Base-by-base conservation (phyloP, 2,113 vertebrate genomes). In the Chloropsis cyanopogon region DNA sequence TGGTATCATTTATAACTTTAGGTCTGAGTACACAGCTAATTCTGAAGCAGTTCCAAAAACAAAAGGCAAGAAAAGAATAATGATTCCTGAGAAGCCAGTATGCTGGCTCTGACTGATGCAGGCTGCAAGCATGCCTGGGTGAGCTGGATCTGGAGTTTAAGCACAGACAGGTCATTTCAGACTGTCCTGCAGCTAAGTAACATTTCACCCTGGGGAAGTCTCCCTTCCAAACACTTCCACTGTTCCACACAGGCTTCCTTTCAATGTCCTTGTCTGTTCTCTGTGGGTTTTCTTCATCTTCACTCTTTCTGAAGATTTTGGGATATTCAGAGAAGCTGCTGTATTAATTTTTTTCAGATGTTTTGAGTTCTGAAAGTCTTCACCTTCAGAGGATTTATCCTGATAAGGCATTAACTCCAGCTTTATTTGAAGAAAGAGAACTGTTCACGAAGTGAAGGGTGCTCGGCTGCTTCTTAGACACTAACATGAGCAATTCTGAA, bases 161-260 rank as follows among this genome's bases (percentile, higher is more conserved):
- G 53, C 52, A 83, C 76, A 73, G 47, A 37, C 50, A 73, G 88
- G 39, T 73, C 21, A 66, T 92, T 83, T 86, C 80, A 73, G 77
- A 66, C 26, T 28, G 63, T n/a, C 63, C 71, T 92, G 82, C 15
- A 85, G 75, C 78, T 92, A 54, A 80, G 54, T 78, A 92, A 86
- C 39, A 59, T 54, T 70, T 78, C 22, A 26, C 80, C 59, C 68
- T 31, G 15, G 90, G 64, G 50, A 86, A 88, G 39, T n/a, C 56
- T 90, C 68, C 76, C 31, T 83, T 92, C 76, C 92, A 94, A 96
- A 68, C 26, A 24, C 24, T 90, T 86, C 64, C 64, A 78, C 41
- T 15, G 1, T 31, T 90, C 76, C 68, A 73, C 42, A 23, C 3
- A 24, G 82, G 54, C 29, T 71, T 88, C 41, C 71, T 92, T 86